Conservation (phyloP, 2,888 invertebrate genomes). For the Byasa hedistus region DNA sequence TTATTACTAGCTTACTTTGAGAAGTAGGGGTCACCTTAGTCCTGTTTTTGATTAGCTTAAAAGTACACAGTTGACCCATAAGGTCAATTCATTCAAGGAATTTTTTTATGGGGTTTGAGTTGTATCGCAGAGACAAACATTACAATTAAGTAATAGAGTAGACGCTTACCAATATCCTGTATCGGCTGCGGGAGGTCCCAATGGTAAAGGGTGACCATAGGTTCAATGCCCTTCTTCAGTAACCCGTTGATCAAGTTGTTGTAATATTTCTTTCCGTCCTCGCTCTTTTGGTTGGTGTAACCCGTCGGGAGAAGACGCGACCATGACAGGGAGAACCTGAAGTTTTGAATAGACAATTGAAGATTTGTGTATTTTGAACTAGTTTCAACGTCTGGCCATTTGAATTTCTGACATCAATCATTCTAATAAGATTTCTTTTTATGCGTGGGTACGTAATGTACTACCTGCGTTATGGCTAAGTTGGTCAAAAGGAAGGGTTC, state of each 20-base stretch:
- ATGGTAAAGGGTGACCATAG: conserved; percentile 80
- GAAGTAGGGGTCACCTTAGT: background rate
- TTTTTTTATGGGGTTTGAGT: no score
- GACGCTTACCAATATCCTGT: conserved; percentile 41
- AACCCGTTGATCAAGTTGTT: conserved; percentile 83
- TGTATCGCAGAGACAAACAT: no score
- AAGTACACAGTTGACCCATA: background rate
- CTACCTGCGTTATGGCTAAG: no score
- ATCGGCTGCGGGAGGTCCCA: conserved; percentile 79
- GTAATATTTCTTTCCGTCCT: conserved; percentile 84
- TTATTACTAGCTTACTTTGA: no score
- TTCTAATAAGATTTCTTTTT: no score
- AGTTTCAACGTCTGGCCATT: no score
- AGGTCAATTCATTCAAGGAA: background rate
- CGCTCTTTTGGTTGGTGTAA: conserved; percentile 77
- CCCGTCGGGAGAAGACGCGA: conserved; percentile 83
- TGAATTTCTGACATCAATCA: no score
- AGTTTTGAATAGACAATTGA: background rate
- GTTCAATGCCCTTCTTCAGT: conserved; percentile 78
- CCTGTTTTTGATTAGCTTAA: background rate
- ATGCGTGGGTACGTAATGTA: no score
- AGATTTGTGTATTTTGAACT: no score
- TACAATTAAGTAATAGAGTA: no score
- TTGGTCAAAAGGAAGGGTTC: no score
- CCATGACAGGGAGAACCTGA: conserved; percentile 84